phyloP scores from a whole-genome alignment of 1,140 invertebrate genomes.

The Listronotus oregonensis region DNA sequence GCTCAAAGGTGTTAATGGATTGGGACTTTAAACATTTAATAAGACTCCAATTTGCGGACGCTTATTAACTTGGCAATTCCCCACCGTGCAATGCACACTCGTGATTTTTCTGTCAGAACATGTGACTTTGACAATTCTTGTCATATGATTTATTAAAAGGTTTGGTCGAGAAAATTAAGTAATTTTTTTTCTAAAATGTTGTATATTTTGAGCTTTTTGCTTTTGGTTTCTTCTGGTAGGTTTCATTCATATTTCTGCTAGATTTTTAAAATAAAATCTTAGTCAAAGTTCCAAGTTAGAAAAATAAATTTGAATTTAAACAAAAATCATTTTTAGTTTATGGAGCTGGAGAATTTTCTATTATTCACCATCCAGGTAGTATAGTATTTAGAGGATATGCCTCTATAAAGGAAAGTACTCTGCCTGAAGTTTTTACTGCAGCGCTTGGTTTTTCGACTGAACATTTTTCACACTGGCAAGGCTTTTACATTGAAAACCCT shows the following conservation, averaged over 20 bases:
- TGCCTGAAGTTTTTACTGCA: constrained; percentile 75
- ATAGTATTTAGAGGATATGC: constrained; percentile 69
- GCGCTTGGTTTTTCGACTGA: constrained; percentile 70
- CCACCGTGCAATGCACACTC: too few species aligned
- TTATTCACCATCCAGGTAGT: constrained; percentile 69
- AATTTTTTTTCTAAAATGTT: constrained; percentile 9
- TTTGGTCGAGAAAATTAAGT: constrained; percentile 6
- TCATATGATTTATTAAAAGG: constrained; percentile 25
- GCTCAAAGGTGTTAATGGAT: too few species aligned
- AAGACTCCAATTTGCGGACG: too few species aligned
- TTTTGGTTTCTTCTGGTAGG: constrained; percentile 17
- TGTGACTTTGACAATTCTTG: constrained; percentile 19
- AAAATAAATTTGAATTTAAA: too few species aligned
- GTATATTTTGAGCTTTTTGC: not conserved
- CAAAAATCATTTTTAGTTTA: constrained; percentile 61
- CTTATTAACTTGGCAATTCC: too few species aligned
- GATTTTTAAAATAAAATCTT: not conserved
- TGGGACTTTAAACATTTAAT: too few species aligned
- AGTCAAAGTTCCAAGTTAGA: not conserved
- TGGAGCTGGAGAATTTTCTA: constrained; percentile 68
- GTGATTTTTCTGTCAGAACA: not conserved
- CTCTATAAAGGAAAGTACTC: constrained; percentile 63
- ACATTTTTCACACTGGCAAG: constrained; percentile 71
- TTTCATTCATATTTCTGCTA: not conserved
- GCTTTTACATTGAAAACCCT: constrained; percentile 71